Base-by-base conservation (phyloP, 2,888 invertebrate genomes). In the Metopia argyrocephala region DNA sequence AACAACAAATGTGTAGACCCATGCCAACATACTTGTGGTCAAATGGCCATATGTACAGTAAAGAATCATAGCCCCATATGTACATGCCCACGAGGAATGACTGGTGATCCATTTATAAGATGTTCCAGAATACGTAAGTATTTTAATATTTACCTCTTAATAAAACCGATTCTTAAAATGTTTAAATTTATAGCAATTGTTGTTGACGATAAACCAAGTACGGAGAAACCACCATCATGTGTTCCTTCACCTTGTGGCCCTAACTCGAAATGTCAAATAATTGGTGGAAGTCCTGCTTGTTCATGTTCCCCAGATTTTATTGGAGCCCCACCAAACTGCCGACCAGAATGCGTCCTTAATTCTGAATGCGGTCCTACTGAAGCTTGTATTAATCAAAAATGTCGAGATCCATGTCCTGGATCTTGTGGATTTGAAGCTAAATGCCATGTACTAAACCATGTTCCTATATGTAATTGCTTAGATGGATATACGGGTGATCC, bases 51-150 rank as follows among this genome's bases (percentile, higher is more conserved):
- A 84, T 97, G 97, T 87, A 93, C 93, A 61, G 94, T 95, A 0
- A 94, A 94, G 87, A 96, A 96, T 88, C 96, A 97, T 89, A 96
- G 95, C 86, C 96, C 96, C 3, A 95, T 96, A 82, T 97, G 97
- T 87, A 95, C 95, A 3, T 97, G 97, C 85, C 94, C 96, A 56
- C 91, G 93, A 52, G 95, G 95, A n/a, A 95, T 94, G 91, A 95
- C 95, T 48, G 97, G 97, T 57, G 96, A 96, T 93, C 96, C 96
- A 68, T 96, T 96, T 88, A 93, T 93, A 3, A 94, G 94, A 86
- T 97, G 96, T 86, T 92, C 93, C 65, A 92, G 92, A 84, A 91
- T 92, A 86, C 92, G 95, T 95, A 93, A 93, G 93, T 93, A 74
- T 9, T n/a, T 23, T 15, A 45, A 48, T 48, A 21, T 6, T 15